Conservation (phyloP, 1,140 invertebrate genomes). For the Drosophila arawakana region DNA sequence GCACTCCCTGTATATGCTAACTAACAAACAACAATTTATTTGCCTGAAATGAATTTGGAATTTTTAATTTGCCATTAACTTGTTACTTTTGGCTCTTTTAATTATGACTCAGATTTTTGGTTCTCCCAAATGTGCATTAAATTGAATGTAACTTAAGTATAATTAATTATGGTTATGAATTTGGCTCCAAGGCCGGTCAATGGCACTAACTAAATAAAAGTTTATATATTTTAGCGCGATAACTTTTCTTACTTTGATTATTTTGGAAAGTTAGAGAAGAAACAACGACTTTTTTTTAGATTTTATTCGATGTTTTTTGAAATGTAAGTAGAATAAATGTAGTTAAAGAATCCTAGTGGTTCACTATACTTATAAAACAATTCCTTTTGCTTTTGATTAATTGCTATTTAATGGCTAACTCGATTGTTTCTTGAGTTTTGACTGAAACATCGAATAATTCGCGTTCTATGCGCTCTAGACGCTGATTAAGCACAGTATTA, state of each 20-base stretch:
- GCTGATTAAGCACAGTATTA: constrained; percentile 11
- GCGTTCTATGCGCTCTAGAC: background rate
- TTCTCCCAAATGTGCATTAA: constrained; percentile 39
- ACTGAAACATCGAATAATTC: background rate
- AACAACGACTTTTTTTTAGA: no score
- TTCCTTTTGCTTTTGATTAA: no score
- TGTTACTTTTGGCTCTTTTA: constrained; percentile 46
- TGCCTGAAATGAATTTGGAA: constrained; percentile 45
- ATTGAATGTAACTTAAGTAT: constrained; percentile 47
- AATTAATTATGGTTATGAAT: constrained; percentile 44
- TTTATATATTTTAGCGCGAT: background rate
- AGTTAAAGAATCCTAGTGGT: no score
- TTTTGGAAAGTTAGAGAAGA: background rate
- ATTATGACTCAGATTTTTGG: constrained; percentile 52
- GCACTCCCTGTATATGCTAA: background rate
- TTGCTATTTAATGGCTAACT: background rate
- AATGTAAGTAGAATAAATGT: no score
- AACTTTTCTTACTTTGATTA: constrained; percentile 5
- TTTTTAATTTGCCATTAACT: constrained; percentile 62
- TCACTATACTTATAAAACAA: no score
- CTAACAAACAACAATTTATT: constrained; percentile 19
- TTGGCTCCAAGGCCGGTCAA: constrained; percentile 43
- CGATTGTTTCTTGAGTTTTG: background rate
- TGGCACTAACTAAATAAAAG: constrained; percentile 8
- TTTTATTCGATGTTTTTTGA: no score